Evolutionary conservation across 2,113 vertebrate genomes (phyloP), one percentile per base, ranked within the genome.

Genomic region (Glareola pratincola): DNA sequence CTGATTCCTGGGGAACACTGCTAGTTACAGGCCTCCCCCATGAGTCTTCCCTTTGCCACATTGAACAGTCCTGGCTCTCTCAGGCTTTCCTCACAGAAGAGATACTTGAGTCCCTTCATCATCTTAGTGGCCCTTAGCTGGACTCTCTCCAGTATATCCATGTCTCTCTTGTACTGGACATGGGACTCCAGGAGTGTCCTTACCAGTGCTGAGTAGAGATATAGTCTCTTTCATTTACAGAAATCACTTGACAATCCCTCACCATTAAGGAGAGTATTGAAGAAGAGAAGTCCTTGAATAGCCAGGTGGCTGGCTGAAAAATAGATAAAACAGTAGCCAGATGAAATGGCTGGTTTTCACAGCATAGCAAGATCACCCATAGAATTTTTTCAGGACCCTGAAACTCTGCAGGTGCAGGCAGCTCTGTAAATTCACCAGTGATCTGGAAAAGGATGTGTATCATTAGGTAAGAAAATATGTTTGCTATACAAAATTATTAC

Each of bases 101-200:
- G 13, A 8, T 50, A 16, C 19, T 88, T 8, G 10, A 30, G 7
- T 71, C 7, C 29, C 29, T 29, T 63, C 29, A 47, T 23, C 12
- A 30, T 22, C 21, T 32, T 23, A 14, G 27, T 29, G 17, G 30
- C 32, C 8, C 27, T 72, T 71, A 2, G 0, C 12, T 72, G 41
- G 26, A 43, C 4, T 51, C 11, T 27, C 8, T 50, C 50, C 26
- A 43, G 14, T 27, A 27, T 21, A 5, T 69, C 22, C 21, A 10
- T 43, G 7, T 74, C 9, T 74, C 6, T 60, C 18, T 37, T 48
- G 12, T 45, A 14, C 14, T 63, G 47, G 17, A 57, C 4, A 10
- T 0, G 2, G 41, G 24, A 43, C 6, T 71, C 18, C 9, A 57
- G 29, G 7, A 2, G 0, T n/a, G 41, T 11, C 39, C 23, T 62